Base-by-base conservation (phyloP, 2,113 vertebrate species). In the Hypomesus transpacificus region DNA sequence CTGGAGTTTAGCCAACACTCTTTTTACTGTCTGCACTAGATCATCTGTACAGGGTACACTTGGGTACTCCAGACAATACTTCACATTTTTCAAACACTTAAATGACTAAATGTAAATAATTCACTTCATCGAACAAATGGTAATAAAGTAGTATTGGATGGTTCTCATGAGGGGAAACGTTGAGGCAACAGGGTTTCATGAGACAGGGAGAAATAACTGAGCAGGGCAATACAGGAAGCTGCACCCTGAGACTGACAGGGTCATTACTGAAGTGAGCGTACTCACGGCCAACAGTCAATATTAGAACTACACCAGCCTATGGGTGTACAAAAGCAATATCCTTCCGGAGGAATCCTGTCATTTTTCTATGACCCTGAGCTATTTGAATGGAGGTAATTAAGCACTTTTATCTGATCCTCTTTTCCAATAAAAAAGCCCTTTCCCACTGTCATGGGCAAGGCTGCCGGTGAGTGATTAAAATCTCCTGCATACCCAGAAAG, bases 321-420 rank as follows among this genome's bases (percentile, higher is more conserved):
- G 82, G 84, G 83, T 84, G 83, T 84, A 84, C 73, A 88, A 81
- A 85, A 84, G 85, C 82, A 90, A 87, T 87, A 85, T 84, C 80
- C 83, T 82, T 74, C 76, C 76, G 82, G 83, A 56, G 39, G 22
- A 86, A 71, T 46, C 73, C 77, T 82, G 76, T 60, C 34, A 84
- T 88, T 82, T 82, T 77, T 85, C 77, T 82, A 73, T 70, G 84
- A 84, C 87, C 80, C 53, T 39, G 70, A 86, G 83, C 81, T 80
- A 76, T 85, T 86, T 78, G 66, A 86, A 87, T 80, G 72, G 80
- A 78, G 75, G 79, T 87, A 88, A 88, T 88, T 87, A 87, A 86
- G 66, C 82, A 88, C 84, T 81, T 87, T 82, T 84, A 87, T 82
- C 82, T 80, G 75, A 79, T 75, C 70, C 82, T 84, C 74, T 68